A percentile compares a stretch with the other conserved stretches of the same genome.
Conservation (phyloP, 2,113 vertebrate species). For the Bufo bufo region DNA sequence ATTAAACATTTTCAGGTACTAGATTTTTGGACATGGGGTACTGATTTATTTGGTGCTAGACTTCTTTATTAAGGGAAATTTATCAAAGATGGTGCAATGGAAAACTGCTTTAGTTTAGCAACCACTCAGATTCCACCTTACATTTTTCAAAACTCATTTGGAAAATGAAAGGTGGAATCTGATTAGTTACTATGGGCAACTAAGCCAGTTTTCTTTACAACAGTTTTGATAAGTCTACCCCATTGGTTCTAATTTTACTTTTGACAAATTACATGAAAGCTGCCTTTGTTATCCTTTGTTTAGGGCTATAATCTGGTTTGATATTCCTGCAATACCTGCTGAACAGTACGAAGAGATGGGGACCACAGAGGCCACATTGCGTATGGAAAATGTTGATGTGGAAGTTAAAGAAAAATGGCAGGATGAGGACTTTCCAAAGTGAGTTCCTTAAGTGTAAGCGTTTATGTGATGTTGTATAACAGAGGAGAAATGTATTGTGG, state of each 20-base stretch:
- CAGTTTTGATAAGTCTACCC: too few species aligned
- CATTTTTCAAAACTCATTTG: too few species aligned
- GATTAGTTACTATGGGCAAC: too few species aligned
- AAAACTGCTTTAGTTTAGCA: too few species aligned
- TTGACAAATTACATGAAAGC: neutral
- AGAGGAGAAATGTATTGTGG: neutral
- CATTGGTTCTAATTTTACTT: neutral
- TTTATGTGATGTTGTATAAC: neutral
- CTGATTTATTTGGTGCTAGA: too few species aligned
- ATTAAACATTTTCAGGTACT: too few species aligned
- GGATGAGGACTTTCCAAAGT: slow-evolving; percentile 90
- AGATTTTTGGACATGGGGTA: too few species aligned
- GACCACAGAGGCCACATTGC: slow-evolving; percentile 83
- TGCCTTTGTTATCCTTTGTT: neutral
- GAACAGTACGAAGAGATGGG: slow-evolving; percentile 75
- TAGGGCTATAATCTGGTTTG: neutral
- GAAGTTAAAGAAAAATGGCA: slow-evolving; percentile 91
- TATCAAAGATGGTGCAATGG: too few species aligned
- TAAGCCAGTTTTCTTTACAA: too few species aligned
- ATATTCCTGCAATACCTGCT: neutral
- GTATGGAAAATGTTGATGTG: slow-evolving; percentile 90
- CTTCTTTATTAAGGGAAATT: too few species aligned
- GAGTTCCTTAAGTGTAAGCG: neutral
- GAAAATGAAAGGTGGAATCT: too few species aligned
- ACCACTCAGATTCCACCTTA: too few species aligned